Base-by-base conservation (phyloP, 2,113 vertebrate species). In the Rhynchomys soricoides region DNA sequence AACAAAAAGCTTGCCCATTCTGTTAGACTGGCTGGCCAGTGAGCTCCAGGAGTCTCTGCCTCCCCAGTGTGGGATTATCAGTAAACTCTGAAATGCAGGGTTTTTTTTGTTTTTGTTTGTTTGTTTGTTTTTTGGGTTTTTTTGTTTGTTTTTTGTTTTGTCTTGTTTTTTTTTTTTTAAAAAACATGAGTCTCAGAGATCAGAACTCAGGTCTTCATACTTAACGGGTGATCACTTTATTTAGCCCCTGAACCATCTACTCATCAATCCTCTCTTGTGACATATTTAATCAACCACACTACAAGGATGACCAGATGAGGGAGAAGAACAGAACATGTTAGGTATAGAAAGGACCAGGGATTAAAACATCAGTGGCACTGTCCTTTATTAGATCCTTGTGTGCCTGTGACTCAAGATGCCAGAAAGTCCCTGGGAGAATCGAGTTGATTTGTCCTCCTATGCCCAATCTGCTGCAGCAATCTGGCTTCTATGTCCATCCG, bases 401-500 rank as follows among this genome's bases (percentile, higher is more conserved):
- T 75, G 50, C 73, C 50, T 37, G 19, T 40, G 59, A 75, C 48
- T 83, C n/a, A 90, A 52, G 91, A 31, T 45, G 26, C 73, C 78
- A 59, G 62, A 50, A 45, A 62, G 3, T 2, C 43, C 24, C 29
- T 15, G 66, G 64, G 88, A 43, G 50, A 52, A 74, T 34, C 34
- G 71, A 17, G 68, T 78, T 45, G 71, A 21, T 26, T 74, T 37
- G 29, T 77, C 40, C 3, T 74, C 22, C 10, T 55, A 0, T 22
- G 21, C 79, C n/a, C 62, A 3, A 10, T 10, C 34, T 3, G 6
- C 31, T 1, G 6, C 11, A 9, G 0, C 24, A 3, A 11, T 16
- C 2, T 4, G 31, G 31, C 19, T 68, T 88, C 22, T 3, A 1
- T 21, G 31, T 68, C 48, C 1, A n/a, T 66, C 57, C 43, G 0